These are phyloP conservation scores for Flabesymbios commensalis DNA, from an alignment of 2,888 invertebrate species.

Conservation along the genomic window DNA sequence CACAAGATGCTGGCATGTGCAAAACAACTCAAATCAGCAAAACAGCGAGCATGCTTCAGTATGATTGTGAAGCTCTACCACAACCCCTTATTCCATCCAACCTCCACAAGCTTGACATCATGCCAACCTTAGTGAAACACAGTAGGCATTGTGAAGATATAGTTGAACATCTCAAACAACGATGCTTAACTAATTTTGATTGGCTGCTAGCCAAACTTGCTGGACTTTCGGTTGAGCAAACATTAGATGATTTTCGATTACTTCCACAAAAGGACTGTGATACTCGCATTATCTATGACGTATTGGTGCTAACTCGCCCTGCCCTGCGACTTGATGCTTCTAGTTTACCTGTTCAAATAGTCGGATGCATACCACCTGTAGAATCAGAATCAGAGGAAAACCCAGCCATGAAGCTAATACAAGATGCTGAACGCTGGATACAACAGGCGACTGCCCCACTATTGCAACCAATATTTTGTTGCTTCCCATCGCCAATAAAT, in stretches of 20 bases:
- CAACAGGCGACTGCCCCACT: neutral
- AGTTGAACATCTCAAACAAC: neutral
- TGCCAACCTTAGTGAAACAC: constrained; percentile 12
- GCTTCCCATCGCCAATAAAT: constrained; percentile 20
- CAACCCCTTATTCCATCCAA: constrained; percentile 10
- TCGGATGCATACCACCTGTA: neutral
- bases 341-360: neutral
- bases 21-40: neutral
- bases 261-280: neutral
- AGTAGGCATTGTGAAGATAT: neutral
- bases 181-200: constrained; percentile 4
- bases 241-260: neutral
- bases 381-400: no score
- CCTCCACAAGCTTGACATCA: constrained; percentile 16
- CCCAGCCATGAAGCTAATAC: neutral
- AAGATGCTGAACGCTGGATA: neutral
- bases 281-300: neutral
- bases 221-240: neutral
- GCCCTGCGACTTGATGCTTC: neutral
- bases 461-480: constrained; percentile 18
- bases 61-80: constrained; percentile 17
- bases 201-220: constrained; percentile 13
- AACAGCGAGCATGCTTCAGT: neutral
- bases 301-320: neutral
- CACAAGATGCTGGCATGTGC: neutral